These are phyloP conservation scores for Phlogophora meticulosa DNA, from an alignment of 2,888 invertebrate species.

Conservation along the genomic window DNA sequence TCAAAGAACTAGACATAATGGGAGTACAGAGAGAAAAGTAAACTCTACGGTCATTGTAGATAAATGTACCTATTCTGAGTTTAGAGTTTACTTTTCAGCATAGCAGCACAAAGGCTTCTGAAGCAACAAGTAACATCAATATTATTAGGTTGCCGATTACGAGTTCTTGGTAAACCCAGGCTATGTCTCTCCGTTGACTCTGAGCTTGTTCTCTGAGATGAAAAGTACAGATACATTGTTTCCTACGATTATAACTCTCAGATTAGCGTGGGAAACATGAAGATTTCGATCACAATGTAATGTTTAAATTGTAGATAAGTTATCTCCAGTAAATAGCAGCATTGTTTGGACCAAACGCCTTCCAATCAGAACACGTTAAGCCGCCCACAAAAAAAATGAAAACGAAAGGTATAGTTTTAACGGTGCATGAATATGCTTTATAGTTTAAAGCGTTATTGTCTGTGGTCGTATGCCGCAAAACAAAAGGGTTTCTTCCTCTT, in stretches of 20 bases:
- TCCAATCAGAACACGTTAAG: constrained; percentile 24
- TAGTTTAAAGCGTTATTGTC: background rate
- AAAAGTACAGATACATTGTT: constrained; percentile 35
- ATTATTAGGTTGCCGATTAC: constrained; percentile 6
- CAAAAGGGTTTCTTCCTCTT: too few relatives aligned
- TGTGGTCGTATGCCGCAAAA: background rate
- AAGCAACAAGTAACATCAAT: too few relatives aligned
- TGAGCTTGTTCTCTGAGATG: constrained; percentile 29
- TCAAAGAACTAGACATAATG: too few relatives aligned
- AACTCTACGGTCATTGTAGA: too few relatives aligned
- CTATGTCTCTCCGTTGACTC: background rate
- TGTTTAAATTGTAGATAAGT: constrained; percentile 22
- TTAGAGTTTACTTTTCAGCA: too few relatives aligned
- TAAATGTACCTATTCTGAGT: too few relatives aligned
- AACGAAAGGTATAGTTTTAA: background rate
- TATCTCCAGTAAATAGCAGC: constrained; percentile 30
- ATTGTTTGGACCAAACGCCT: constrained; percentile 25
- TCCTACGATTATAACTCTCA: constrained; percentile 34
- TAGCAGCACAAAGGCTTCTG: too few relatives aligned
- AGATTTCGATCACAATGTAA: constrained; percentile 49
- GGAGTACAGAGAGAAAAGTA: background rate
- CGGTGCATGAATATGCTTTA: background rate
- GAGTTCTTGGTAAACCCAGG: constrained; percentile 2
- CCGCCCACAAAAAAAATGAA: constrained; percentile 7
- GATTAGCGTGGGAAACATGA: constrained; percentile 42